A percentile compares a stretch with the other conserved stretches of the same genome.
Evolutionary conservation across 2,888 invertebrate species (phyloP).

Genomic region (Candidula unifasciata): DNA sequence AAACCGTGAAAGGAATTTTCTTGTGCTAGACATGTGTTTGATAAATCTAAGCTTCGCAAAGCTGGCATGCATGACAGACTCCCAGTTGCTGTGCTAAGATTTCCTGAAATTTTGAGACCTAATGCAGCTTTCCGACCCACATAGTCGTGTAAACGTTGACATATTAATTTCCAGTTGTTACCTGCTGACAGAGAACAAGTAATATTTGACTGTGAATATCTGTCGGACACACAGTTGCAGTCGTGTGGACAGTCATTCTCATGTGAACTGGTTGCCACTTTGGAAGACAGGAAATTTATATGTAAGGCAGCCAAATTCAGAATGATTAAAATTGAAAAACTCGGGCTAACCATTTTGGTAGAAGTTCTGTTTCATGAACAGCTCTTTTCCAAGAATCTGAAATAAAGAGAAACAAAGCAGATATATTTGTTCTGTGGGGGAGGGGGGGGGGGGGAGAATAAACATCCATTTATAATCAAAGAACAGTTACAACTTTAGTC

Average conservation of each 20-base stretch:
- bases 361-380: not conserved
- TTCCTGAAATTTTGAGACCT: slow-evolving; percentile 6
- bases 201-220: not conserved
- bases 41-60: slow-evolving; percentile 2
- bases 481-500: too few species aligned
- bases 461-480: too few species aligned
- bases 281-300: not conserved
- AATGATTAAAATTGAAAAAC: not conserved
- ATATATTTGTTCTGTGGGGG: too few species aligned
- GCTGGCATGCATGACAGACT: not conserved
- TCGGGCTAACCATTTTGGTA: not conserved
- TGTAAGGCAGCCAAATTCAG: not conserved
- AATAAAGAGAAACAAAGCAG: not conserved
- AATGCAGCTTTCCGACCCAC: not conserved
- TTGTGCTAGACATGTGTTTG: not conserved
- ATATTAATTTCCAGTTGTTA: slow-evolving; percentile 2
- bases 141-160: not conserved
- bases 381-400: not conserved
- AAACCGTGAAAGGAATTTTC: slow-evolving; percentile 18
- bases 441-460: too few species aligned
- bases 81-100: not conserved
- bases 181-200: not conserved
- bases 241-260: slow-evolving; percentile 20
- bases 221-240: not conserved
- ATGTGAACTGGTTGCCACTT: too few species aligned